phyloP scores from a whole-genome alignment of 2,888 invertebrate genomes.

The Escarpia spicata region DNA sequence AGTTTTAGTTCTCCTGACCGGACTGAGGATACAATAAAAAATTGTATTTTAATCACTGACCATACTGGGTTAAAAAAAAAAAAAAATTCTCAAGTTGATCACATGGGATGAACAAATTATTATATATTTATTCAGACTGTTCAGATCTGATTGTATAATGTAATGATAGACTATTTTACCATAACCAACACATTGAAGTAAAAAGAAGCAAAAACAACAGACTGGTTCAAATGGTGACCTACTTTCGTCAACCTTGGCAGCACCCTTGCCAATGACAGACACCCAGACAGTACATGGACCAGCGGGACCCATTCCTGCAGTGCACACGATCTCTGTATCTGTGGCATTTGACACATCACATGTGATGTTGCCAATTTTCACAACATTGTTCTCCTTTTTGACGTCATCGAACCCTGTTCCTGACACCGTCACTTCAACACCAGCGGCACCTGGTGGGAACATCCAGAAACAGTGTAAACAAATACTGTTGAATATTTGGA shows the following conservation, averaged over 20 bases:
- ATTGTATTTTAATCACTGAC: background rate
- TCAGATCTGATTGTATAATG: too few species aligned
- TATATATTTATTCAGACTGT: too few species aligned
- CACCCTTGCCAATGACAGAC: slow-evolving; percentile 25
- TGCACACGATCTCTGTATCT: slow-evolving; percentile 47
- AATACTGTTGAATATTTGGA: too few species aligned
- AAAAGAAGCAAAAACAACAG: too few species aligned
- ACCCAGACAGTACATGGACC: slow-evolving; percentile 32
- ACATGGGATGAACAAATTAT: too few species aligned
- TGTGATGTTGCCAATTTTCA: slow-evolving; percentile 48
- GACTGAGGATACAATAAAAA: too few species aligned
- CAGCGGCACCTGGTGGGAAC: background rate
- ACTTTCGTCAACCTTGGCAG: slow-evolving; percentile 18
- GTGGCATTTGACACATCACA: slow-evolving; percentile 46
- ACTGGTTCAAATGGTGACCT: background rate
- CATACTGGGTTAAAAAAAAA: background rate
- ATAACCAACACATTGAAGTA: too few species aligned
- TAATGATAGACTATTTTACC: too few species aligned
- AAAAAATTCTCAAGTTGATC: too few species aligned
- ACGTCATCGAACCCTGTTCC: slow-evolving; percentile 32
- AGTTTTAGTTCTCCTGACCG: too few species aligned
- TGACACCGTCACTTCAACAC: slow-evolving; percentile 28
- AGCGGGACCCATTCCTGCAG: slow-evolving; percentile 44
- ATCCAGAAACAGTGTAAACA: background rate
- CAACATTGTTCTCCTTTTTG: slow-evolving; percentile 40